Base-by-base conservation (phyloP, 2,797 vertebrate species). In the Gymnothorax reevesii region DNA sequence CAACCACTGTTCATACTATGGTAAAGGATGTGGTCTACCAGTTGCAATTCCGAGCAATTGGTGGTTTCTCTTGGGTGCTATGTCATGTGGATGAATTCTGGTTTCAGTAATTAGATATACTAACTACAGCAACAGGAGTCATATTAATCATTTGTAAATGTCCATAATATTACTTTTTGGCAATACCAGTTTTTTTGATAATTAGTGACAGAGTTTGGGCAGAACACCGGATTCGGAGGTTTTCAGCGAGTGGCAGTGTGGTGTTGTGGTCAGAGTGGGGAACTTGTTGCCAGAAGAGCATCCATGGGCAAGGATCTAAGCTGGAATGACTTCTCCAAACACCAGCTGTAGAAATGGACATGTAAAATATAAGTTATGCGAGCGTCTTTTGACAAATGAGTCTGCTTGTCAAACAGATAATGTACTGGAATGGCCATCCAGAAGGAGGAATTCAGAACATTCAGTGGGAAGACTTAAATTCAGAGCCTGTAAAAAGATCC, bases 21-120 rank as follows among this genome's bases (percentile, higher is more conserved):
- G 52, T 10, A n/a, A 25, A 84, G 85, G 88, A 86, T 88, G 83
- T 86, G 87, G 83, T 88, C 75, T 57, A n/a, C 55, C 62, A 66
- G 12, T 25, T 84, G 22, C 54, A 55, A 80, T 55, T 52, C 75
- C 84, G 52, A 20, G 82, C 82, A 79, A 54, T 87, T 79, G 52
- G 64, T 79, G 86, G 83, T 84, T 79, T 8, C 49, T 42, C 42
- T 84, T 87, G 82, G 83, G 82, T 54, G 82, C 82, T 52, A 80
- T 77, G 42, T 57, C 75, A 27, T 22, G 62, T 57, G 42, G 52
- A 49, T 71, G 7, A 49, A 49, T 27, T 75, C 85, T 15, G 69
- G 57, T 71, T 25, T 85, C 15, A 20, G 80, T 33, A 60, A 64
- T 66, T 79, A 75, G 75, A 82, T 77, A 33, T 66, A 59, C 42